These are phyloP conservation scores for Acleris sparsana DNA, from an alignment of 2,888 invertebrate genomes.

Conservation along the genomic window DNA sequence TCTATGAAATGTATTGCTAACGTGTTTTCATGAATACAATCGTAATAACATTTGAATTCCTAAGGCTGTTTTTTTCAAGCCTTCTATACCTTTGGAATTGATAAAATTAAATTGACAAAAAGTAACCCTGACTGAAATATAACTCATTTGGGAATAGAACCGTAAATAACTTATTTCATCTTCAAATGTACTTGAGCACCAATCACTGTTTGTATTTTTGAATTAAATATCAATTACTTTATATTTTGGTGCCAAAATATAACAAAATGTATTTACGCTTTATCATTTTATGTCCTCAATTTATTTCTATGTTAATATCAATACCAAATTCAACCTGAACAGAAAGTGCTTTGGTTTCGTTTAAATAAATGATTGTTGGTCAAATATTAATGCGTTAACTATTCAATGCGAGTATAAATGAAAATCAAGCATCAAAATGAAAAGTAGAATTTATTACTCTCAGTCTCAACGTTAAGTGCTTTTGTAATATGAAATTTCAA, in stretches of 20 bases:
- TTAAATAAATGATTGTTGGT: too few relatives aligned
- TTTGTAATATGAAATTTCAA: background rate
- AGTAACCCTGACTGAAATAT: background rate
- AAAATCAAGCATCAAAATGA: background rate
- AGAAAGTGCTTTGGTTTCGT: background rate
- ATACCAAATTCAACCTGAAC: background rate
- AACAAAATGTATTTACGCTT: background rate
- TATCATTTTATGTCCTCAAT: background rate
- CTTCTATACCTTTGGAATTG: background rate
- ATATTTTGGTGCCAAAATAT: too few relatives aligned
- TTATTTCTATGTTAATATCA: background rate
- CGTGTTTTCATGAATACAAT: too few relatives aligned
- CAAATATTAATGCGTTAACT: too few relatives aligned
- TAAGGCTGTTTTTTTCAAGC: background rate
- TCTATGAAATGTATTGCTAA: too few relatives aligned
- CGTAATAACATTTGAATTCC: background rate
- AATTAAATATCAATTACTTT: background rate
- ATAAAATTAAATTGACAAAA: background rate
- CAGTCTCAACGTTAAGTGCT: background rate
- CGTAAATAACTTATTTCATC: slow-evolving; percentile 4
- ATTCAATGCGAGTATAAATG: too few relatives aligned
- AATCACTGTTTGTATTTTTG: background rate
- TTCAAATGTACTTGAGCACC: background rate
- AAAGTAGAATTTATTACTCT: slow-evolving; percentile 1
- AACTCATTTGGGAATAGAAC: background rate